Evolutionary conservation across 2,797 vertebrate genomes (phyloP).

Genomic region (Labeo calbasu): DNA sequence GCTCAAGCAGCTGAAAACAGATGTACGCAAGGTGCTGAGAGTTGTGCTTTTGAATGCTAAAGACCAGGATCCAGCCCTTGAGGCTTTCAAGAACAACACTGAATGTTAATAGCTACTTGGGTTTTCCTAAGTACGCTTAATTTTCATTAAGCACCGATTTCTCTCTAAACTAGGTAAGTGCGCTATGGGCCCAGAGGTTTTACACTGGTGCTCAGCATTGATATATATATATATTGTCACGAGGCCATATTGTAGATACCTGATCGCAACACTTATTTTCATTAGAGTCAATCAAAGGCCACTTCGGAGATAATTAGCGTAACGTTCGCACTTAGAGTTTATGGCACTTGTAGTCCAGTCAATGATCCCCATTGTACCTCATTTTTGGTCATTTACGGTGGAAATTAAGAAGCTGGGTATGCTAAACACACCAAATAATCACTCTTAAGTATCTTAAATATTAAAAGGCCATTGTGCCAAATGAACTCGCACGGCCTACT

Average conservation of each 20-base stretch:
- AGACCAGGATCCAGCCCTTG: not conserved
- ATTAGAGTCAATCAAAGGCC: slow-evolving; percentile 29
- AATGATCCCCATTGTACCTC: slow-evolving; percentile 3
- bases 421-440: not conserved
- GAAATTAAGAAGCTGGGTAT: slow-evolving; percentile 3
- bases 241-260: slow-evolving; percentile 20
- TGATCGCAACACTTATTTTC: slow-evolving; percentile 23
- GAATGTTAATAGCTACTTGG: slow-evolving; percentile 33
- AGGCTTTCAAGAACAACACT: slow-evolving; percentile 13
- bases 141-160: slow-evolving; percentile 32
- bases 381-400: not conserved
- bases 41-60: slow-evolving; percentile 26
- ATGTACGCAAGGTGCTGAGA: slow-evolving; percentile 14
- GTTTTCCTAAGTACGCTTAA: slow-evolving; percentile 34
- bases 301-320: slow-evolving; percentile 13
- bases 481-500: not conserved
- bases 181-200: not conserved
- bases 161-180: slow-evolving; percentile 12
- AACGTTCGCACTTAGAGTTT: slow-evolving; percentile 37
- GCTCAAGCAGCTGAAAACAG: slow-evolving; percentile 27
- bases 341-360: slow-evolving; percentile 16
- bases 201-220: slow-evolving; percentile 14
- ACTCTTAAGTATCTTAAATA: not conserved
- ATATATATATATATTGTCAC: slow-evolving; percentile 22
- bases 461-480: not conserved